A percentile compares a stretch with the other conserved stretches of the same genome.
phyloP scores from a whole-genome alignment of 1,140 invertebrate species.

The Coboldia fuscipes region DNA sequence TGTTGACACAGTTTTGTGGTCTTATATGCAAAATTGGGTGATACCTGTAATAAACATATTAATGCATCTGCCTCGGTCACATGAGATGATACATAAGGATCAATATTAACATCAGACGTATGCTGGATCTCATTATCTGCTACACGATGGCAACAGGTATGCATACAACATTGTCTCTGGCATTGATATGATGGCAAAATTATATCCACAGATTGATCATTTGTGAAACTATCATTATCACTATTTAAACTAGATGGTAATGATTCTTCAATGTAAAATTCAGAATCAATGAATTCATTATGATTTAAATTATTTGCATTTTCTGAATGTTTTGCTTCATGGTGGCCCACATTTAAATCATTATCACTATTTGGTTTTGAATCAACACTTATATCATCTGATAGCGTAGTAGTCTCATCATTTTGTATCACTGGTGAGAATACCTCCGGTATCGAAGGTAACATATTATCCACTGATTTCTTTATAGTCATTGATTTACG shows the following conservation, averaged over 20 bases:
- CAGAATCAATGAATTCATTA: conserved; percentile 22
- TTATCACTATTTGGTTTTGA: neutral
- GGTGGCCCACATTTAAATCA: conserved; percentile 7
- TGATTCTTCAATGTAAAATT: conserved; percentile 74
- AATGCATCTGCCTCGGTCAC: no score
- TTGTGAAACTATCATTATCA: conserved; percentile 12
- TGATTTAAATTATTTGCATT: neutral
- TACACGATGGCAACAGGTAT: no score
- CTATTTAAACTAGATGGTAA: conserved; percentile 41
- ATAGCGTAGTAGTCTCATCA: conserved; percentile 13
- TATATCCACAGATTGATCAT: neutral
- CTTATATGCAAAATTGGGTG: no score
- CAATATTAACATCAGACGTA: no score
- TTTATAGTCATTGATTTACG: neutral
- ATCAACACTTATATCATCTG: neutral
- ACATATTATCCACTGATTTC: neutral
- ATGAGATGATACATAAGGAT: no score
- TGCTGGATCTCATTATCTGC: no score
- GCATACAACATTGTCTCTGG: no score
- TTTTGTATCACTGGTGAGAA: conserved; percentile 1
- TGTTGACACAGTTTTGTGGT: no score
- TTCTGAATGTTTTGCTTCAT: no score
- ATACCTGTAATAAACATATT: no score
- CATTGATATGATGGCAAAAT: no score
- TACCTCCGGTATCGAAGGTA: conserved; percentile 1